Evolutionary conservation across 1,140 invertebrate genomes (phyloP).

Genomic region (Eurytemora carolleeae): DNA sequence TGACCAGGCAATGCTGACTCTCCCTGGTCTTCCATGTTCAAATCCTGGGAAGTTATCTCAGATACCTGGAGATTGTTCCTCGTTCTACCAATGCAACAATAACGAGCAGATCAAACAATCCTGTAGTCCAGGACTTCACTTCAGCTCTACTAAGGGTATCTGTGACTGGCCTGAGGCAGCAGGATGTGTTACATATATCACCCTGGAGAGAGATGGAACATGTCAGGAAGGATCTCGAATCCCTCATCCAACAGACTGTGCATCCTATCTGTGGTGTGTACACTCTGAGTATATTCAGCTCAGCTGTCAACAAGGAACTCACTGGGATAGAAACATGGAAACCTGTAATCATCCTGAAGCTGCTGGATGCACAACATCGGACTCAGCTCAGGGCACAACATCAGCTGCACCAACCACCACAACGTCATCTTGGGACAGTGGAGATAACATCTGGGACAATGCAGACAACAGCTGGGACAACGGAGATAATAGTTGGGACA

Average conservation of each 20-base stretch:
- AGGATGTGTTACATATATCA: conserved; percentile 8
- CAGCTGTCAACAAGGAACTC: conserved; percentile 47
- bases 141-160: conserved; percentile 30
- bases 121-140: conserved; percentile 36
- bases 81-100: conserved; percentile 15
- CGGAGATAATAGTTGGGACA: conserved; percentile 3
- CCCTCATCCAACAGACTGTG: conserved; percentile 42
- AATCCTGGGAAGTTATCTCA: too few relatives aligned
- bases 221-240: conserved; percentile 44
- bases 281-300: conserved; percentile 50
- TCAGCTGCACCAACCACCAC: too few relatives aligned
- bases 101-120: background rate
- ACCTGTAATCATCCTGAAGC: background rate
- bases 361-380: background rate
- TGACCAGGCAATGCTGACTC: too few relatives aligned
- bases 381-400: background rate
- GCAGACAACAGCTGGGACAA: background rate
- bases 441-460: background rate
- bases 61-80: conserved; percentile 1
- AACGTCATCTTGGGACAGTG: background rate
- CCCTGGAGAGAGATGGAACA: conserved; percentile 8
- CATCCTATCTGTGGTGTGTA: conserved; percentile 49
- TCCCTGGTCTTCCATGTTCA: too few relatives aligned
- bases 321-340: conserved; percentile 39
- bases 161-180: conserved; percentile 24